Evolutionary conservation across 2,113 vertebrate species (phyloP), one percentile per base, ranked within the genome.

Genomic region (Scartelaos histophorus): DNA sequence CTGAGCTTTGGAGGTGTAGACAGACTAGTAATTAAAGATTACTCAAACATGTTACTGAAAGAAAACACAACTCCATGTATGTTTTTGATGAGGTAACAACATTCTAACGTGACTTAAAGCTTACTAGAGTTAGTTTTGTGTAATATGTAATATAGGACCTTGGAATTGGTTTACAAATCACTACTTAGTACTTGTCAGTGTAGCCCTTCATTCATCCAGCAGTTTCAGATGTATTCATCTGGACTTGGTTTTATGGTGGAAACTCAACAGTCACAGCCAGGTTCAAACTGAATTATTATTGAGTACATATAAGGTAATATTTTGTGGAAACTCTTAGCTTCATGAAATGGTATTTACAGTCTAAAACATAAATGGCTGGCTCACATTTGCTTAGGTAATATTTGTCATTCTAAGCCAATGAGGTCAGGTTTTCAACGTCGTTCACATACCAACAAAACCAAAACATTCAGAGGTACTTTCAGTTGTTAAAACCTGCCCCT

Each of bases 371-470:
- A 38, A 64, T 11, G 17, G 2, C 5, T 38, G 61, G 34, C 34
- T 35, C 17, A 19, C 17, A 38, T 19, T n/a, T 19, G 16, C 25
- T 19, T 12, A 17, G 17, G 29, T 64, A 64, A 64, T 64, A 38
- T n/a, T 64, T 64, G 34, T 64, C 61, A 64, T 64, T 64, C 61
- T 64, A 34, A 64, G 16, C 34, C 61, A 38, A 17, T 64, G 61
- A 64, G 61, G 61, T 64, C 61, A 64, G 34, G 4, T 43, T n/a
- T n/a, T 19, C 34, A n/a, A 3, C 61, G 19, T 64, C 61, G 38
- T 12, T 64, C 61, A 64, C 61, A 64, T 64, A 38, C 61, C 34
- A 21, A n/a, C 16, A 24, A 25, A 22, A 29, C 60, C 15, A 62
- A 2, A 34, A 38, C 61, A n/a, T 64, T n/a, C 29, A 64, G 61